These are phyloP conservation scores for Sciurus carolinensis DNA, from an alignment of 2,797 vertebrate genomes.

Conservation along the genomic window DNA sequence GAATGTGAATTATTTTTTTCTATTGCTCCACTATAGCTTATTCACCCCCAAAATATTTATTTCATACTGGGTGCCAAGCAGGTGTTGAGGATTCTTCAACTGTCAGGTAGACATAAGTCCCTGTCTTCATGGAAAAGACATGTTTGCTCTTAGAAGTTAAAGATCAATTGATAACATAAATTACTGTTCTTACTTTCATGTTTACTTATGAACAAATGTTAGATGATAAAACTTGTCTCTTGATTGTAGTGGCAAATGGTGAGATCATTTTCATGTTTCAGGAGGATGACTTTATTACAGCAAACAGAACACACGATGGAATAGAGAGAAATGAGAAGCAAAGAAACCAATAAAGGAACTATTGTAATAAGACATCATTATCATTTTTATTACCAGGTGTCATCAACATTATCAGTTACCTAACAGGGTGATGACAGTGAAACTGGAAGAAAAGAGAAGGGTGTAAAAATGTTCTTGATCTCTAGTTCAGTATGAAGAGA, in stretches of 20 bases:
- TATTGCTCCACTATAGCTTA: slow-evolving; percentile 39
- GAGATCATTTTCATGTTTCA: slow-evolving; percentile 11
- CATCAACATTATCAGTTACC: neutral
- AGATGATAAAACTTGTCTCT: neutral
- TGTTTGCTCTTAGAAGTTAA: slow-evolving; percentile 56
- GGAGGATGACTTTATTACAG: neutral
- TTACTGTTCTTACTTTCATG: neutral
- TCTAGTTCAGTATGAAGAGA: neutral
- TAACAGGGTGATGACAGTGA: neutral
- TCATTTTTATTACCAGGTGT: neutral
- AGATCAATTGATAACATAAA: neutral
- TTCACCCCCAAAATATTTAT: neutral
- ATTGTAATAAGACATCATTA: neutral
- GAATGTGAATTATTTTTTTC: slow-evolving; percentile 59
- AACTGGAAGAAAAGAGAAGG: slow-evolving; percentile 28
- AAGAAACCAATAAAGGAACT: neutral
- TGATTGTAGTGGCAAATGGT: slow-evolving; percentile 14
- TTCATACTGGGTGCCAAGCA: neutral
- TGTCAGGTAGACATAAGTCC: neutral
- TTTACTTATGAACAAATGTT: slow-evolving; percentile 22
- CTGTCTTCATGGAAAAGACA: slow-evolving; percentile 4
- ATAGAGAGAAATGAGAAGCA: neutral
- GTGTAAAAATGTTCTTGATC: neutral
- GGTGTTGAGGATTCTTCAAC: neutral
- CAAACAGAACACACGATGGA: neutral